Conservation (phyloP, 2,113 vertebrate genomes). For the Struthio camelus region DNA sequence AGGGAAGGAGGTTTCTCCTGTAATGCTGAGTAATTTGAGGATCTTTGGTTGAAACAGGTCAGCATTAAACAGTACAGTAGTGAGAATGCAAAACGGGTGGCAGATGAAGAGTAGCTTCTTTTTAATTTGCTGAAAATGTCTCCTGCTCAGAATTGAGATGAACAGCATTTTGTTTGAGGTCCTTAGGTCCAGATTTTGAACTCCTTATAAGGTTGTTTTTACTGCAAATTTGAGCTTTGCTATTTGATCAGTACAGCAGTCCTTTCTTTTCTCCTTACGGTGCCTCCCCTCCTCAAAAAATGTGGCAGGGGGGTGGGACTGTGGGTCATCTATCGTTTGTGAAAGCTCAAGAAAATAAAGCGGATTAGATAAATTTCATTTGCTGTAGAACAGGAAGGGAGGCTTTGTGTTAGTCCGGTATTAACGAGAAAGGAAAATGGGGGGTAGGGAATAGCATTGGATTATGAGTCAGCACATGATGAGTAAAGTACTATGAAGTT, state of each 20-base stretch:
- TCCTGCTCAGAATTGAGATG: not conserved
- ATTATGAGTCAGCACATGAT: constrained; percentile 50
- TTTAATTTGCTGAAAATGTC: not conserved
- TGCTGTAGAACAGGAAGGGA: constrained; percentile 5
- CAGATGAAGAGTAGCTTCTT: constrained; percentile 37
- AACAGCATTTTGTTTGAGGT: not conserved
- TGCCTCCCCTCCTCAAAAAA: not conserved
- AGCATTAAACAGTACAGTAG: not conserved
- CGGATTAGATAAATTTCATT: constrained; percentile 55
- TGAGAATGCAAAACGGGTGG: not conserved
- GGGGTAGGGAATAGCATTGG: not conserved
- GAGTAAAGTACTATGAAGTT: not conserved
- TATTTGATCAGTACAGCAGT: not conserved
- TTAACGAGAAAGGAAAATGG: constrained; percentile 36
- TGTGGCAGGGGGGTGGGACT: not conserved
- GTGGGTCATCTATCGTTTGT: not conserved
- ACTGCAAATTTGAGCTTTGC: not conserved
- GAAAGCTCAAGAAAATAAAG: constrained; percentile 51
- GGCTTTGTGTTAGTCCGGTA: constrained; percentile 49
- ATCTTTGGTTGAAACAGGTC: constrained; percentile 32
- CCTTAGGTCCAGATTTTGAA: not conserved
- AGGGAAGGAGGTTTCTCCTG: not conserved
- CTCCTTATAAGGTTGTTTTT: not conserved
- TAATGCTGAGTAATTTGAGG: constrained; percentile 51
- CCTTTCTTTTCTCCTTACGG: not conserved